Conservation (phyloP, 2,888 invertebrate species). For the Tethea ocularis region DNA sequence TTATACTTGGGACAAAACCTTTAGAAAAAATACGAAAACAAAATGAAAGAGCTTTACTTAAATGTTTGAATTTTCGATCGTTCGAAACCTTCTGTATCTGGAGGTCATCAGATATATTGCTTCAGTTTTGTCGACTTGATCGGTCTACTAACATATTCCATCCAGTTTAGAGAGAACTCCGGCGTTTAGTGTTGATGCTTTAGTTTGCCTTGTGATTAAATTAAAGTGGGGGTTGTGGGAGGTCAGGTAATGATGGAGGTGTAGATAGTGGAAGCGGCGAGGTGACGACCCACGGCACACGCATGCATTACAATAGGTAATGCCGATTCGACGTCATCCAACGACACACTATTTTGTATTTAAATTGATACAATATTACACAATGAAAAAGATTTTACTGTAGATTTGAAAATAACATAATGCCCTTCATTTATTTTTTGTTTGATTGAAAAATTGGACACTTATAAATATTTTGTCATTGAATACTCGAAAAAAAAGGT, state of each 20-base stretch:
- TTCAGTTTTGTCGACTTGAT: slow-evolving; percentile 43
- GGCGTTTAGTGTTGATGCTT: slow-evolving; percentile 16
- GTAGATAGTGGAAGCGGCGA: slow-evolving; percentile 46
- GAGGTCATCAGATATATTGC: slow-evolving; percentile 66
- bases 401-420: slow-evolving; percentile 4
- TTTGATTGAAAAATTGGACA: no score
- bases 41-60: slow-evolving; percentile 16
- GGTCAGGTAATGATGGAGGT: slow-evolving; percentile 50
- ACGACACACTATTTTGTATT: slow-evolving; percentile 48
- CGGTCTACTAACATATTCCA: slow-evolving; percentile 38
- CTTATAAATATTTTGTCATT: not conserved
- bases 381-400: slow-evolving; percentile 23
- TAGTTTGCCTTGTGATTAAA: slow-evolving; percentile 26
- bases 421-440: not conserved
- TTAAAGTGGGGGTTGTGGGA: slow-evolving; percentile 30
- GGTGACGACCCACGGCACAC: slow-evolving; percentile 66
- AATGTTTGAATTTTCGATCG: slow-evolving; percentile 47
- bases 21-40: slow-evolving; percentile 20
- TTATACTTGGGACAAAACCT: not conserved
- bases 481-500: no score
- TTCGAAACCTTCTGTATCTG: slow-evolving; percentile 56
- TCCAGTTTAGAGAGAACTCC: slow-evolving; percentile 48
- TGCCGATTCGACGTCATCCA: slow-evolving; percentile 59
- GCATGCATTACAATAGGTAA: slow-evolving; percentile 80
- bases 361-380: slow-evolving; percentile 40